These are phyloP conservation scores for Mycteria americana DNA, from an alignment of 2,797 vertebrate species.

Conservation along the genomic window DNA sequence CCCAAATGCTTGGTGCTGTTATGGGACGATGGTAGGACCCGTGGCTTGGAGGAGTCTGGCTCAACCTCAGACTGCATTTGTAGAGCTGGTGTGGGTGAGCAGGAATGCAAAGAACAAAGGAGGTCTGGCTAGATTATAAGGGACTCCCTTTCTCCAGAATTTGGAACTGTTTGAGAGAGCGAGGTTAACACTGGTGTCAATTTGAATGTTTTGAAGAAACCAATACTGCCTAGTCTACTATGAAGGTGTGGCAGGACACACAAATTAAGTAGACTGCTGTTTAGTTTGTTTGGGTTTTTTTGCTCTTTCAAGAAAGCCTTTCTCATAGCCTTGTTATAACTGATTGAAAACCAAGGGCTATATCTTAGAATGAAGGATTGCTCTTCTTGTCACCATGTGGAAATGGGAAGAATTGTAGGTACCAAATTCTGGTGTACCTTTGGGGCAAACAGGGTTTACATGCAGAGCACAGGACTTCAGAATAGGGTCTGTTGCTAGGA, in stretches of 20 bases:
- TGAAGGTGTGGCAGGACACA: neutral
- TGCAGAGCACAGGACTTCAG: neutral
- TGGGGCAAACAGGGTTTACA: neutral
- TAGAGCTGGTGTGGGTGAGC: neutral
- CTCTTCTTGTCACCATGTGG: neutral
- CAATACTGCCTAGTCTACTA: neutral
- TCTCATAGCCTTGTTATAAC: neutral
- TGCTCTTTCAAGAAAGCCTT: neutral
- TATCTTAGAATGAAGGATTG: neutral
- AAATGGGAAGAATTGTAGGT: neutral
- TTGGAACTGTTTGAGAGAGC: neutral
- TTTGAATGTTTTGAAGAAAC: neutral
- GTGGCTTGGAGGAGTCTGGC: constrained; percentile 7
- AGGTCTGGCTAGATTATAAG: neutral
- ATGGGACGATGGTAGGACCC: neutral
- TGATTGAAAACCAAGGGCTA: neutral
- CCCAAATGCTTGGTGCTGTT: neutral
- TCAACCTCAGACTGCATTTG: neutral
- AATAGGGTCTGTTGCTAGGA: neutral
- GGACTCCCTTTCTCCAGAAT: neutral
- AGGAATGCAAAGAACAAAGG: constrained; percentile 6
- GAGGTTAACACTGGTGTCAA: neutral
- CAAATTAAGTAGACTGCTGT: neutral
- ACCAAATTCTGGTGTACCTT: neutral
- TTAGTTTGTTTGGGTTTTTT: neutral